Conservation (phyloP, 2,113 vertebrate species). For the Tautogolabrus adspersus region DNA sequence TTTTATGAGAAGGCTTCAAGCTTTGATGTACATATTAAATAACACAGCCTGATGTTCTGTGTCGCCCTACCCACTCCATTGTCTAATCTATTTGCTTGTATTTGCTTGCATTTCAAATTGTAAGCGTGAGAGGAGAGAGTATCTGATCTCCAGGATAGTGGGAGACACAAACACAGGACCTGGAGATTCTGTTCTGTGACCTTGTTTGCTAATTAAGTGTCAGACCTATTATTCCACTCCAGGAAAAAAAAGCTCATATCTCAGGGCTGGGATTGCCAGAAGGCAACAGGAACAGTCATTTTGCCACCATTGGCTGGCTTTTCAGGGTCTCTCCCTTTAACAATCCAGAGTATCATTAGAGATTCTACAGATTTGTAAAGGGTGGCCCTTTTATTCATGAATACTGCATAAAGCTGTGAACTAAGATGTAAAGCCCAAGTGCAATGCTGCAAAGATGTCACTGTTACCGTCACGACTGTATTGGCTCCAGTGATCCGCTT, state of each 20-base stretch:
- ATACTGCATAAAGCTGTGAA: constrained; percentile 36
- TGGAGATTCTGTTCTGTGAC: constrained; percentile 54
- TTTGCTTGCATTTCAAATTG: constrained; percentile 15
- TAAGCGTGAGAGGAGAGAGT: background rate
- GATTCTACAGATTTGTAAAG: constrained; percentile 3
- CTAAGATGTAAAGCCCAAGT: constrained; percentile 12
- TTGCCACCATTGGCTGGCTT: constrained; percentile 6
- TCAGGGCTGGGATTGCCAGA: constrained; percentile 45
- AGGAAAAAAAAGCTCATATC: constrained; percentile 51
- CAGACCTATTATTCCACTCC: constrained; percentile 73
- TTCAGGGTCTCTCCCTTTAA: constrained; percentile 14
- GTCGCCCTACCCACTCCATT: background rate
- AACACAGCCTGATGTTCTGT: background rate
- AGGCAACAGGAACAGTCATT: constrained; percentile 38
- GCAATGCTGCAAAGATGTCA: constrained; percentile 16
- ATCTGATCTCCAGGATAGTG: constrained; percentile 33
- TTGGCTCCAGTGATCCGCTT: constrained; percentile 14
- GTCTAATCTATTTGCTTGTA: constrained; percentile 23
- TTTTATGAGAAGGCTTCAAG: background rate
- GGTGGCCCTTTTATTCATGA: constrained; percentile 23
- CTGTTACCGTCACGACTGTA: background rate
- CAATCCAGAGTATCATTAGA: constrained; percentile 31
- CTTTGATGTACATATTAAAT: constrained; percentile 23
- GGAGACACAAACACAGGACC: constrained; percentile 52
- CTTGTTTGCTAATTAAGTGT: constrained; percentile 78